phyloP scores from a whole-genome alignment of 2,113 vertebrate species.

The Epinephelus cyanopodus region DNA sequence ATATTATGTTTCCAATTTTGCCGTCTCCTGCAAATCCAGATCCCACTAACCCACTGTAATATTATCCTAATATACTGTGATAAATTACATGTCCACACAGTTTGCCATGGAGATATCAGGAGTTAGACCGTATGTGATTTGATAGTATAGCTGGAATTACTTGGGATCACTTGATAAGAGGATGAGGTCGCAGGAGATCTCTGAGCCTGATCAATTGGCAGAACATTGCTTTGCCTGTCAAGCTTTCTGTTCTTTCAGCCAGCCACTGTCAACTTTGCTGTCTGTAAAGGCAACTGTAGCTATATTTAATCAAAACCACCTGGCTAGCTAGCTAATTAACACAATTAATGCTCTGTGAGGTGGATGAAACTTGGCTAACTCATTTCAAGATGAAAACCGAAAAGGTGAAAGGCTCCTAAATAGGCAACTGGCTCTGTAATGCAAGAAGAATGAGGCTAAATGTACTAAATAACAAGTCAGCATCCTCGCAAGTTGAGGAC shows the following conservation, averaged over 20 bases:
- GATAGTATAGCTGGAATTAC: not conserved
- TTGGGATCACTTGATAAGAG: not conserved
- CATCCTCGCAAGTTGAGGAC: not conserved
- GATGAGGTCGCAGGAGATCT: not conserved
- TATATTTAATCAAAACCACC: too few species aligned
- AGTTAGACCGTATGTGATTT: not conserved
- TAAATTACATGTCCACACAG: not conserved
- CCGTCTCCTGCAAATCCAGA: not conserved
- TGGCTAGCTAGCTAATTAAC: too few species aligned
- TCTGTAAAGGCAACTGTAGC: not conserved
- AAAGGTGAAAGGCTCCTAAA: too few species aligned
- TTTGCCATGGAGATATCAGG: not conserved
- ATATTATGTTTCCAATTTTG: conserved; percentile 28
- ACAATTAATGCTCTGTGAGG: too few species aligned
- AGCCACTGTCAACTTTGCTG: not conserved
- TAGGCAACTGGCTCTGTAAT: not conserved
- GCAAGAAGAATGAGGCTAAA: too few species aligned
- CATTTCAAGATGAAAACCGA: too few species aligned
- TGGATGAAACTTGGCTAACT: too few species aligned
- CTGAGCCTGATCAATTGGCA: not conserved
- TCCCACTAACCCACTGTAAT: not conserved
- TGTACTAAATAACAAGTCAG: not conserved
- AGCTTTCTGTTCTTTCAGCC: too few species aligned
- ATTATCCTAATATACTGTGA: not conserved
- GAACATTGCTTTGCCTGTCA: not conserved